Evolutionary conservation across 1,140 invertebrate species (phyloP).

Genomic region (Whitmania pigra): DNA sequence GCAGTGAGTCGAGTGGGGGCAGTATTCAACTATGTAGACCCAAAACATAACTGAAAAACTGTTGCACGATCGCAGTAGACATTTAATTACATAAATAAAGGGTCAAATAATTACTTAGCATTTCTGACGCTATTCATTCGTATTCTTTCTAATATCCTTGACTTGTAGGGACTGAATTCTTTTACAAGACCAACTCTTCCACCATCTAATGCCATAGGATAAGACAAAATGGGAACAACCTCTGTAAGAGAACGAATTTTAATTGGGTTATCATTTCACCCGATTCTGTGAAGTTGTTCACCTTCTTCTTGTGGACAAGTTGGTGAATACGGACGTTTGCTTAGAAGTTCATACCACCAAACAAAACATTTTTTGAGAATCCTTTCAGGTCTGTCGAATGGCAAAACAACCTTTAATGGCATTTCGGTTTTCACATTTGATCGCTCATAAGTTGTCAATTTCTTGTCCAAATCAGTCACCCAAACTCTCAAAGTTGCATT

Average conservation of each 20-base stretch:
- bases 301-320: background rate
- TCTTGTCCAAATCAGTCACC: background rate
- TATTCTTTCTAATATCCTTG: background rate
- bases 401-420: background rate
- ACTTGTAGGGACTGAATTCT: conserved; percentile 1
- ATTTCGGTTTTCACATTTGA: background rate
- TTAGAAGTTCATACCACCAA: background rate
- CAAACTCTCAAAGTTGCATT: conserved; percentile 1
- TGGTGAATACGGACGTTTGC: background rate
- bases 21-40: conserved; percentile 28
- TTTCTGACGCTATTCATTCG: background rate
- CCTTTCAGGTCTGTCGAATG: background rate
- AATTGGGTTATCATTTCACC: background rate
- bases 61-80: background rate
- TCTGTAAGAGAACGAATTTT: background rate
- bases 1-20: conserved; percentile 22
- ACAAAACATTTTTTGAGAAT: background rate
- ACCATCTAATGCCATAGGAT: background rate
- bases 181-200: background rate
- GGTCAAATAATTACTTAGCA: background rate
- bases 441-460: background rate
- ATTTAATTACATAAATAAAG: background rate
- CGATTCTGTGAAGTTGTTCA: background rate
- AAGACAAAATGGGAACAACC: background rate
- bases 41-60: conserved; percentile 29